Percentiles rank a stretch among this genome's conserved stretches.
These are phyloP conservation scores for Lysandra bellargus DNA, from an alignment of 2,888 invertebrate species.

Conservation along the genomic window DNA sequence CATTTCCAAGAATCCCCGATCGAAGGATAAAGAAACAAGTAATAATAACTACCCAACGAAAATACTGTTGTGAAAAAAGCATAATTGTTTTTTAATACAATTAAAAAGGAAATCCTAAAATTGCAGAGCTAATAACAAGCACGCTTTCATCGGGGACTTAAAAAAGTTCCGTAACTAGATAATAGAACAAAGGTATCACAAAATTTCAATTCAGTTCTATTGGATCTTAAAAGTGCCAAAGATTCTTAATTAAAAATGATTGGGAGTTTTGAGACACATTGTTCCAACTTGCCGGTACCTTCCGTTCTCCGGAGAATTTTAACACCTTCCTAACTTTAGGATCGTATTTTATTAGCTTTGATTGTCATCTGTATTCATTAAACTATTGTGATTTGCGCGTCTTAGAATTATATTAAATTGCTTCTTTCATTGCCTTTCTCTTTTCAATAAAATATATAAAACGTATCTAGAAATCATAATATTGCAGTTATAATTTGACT, in stretches of 20 bases:
- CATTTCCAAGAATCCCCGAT: no score
- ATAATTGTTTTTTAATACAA: no score
- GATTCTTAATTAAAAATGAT: constrained; percentile 33
- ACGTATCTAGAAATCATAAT: no score
- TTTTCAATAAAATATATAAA: no score
- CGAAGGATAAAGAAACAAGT: no score
- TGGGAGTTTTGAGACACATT: constrained; percentile 19
- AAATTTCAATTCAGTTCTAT: neutral
- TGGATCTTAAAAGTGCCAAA: constrained; percentile 30
- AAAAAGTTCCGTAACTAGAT: neutral
- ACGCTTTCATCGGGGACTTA: neutral
- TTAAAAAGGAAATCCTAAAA: no score
- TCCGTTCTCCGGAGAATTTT: neutral
- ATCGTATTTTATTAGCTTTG: constrained; percentile 6
- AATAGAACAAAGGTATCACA: neutral
- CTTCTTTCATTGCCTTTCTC: neutral
- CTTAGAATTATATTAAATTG: neutral
- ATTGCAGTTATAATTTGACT: no score
- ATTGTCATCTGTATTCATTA: neutral
- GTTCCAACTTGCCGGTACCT: neutral
- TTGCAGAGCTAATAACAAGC: neutral
- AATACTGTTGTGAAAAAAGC: no score
- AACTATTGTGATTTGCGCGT: neutral
- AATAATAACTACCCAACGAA: no score
- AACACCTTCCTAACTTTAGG: constrained; percentile 12